phyloP scores from a whole-genome alignment of 2,113 vertebrate genomes.

The Zootoca vivipara region DNA sequence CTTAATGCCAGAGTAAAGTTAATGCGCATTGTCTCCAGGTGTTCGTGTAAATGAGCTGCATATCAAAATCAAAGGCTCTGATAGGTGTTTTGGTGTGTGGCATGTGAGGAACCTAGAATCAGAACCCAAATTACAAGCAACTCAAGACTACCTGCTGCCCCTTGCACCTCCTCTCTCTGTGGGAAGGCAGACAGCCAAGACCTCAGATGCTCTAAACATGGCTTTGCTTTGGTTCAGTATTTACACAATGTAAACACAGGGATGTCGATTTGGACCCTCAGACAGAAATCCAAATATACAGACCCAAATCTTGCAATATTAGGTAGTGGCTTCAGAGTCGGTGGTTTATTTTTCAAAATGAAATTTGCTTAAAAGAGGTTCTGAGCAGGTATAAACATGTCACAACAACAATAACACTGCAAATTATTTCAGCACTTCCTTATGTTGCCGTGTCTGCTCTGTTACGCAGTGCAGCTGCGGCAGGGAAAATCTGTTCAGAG shows the following conservation, averaged over 20 bases:
- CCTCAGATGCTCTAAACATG: not conserved
- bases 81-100: not conserved
- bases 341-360: slow-evolving; percentile 72
- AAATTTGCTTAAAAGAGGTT: slow-evolving; percentile 69
- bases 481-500: slow-evolving; percentile 39
- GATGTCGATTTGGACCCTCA: slow-evolving; percentile 57
- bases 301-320: slow-evolving; percentile 43
- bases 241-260: slow-evolving; percentile 39
- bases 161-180: not conserved
- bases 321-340: not conserved
- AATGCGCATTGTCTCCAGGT: not conserved
- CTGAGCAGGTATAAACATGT: slow-evolving; percentile 65
- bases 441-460: slow-evolving; percentile 32
- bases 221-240: slow-evolving; percentile 46
- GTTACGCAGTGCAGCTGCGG: slow-evolving; percentile 26
- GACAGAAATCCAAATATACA: slow-evolving; percentile 66
- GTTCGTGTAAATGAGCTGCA: not conserved
- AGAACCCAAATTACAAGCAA: not conserved
- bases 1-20: too few relatives aligned
- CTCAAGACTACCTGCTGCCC: not conserved
- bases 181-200: not conserved
- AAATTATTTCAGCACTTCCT: slow-evolving; percentile 53
- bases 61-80: not conserved
- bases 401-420: slow-evolving; percentile 66
- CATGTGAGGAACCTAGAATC: not conserved